phyloP scores from a whole-genome alignment of 1,140 invertebrate genomes.

The Eulimnadia texana region DNA sequence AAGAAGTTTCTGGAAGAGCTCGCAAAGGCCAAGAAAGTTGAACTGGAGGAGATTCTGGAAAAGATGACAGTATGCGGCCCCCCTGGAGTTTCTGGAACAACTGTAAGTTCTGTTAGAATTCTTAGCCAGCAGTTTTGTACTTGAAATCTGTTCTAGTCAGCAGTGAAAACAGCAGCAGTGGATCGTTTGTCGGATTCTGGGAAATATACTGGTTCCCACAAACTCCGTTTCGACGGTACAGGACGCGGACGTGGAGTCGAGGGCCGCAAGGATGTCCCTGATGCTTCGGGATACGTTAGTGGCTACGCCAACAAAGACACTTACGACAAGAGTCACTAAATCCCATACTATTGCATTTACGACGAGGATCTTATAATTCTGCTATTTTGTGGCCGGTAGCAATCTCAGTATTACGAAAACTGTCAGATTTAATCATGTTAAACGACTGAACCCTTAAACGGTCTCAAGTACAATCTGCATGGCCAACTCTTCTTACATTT shows the following conservation, averaged over 20 bases:
- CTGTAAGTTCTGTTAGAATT: slow-evolving; percentile 27
- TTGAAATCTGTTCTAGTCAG: slow-evolving; percentile 29
- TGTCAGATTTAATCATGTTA: no score
- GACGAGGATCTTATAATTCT: no score
- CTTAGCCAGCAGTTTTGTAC: not conserved
- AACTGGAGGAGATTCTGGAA: slow-evolving; percentile 53
- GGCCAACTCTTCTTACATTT: no score
- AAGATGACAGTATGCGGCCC: slow-evolving; percentile 61
- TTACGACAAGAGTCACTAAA: slow-evolving; percentile 12
- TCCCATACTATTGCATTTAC: no score
- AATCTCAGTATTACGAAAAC: no score
- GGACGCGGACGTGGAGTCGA: slow-evolving; percentile 80
- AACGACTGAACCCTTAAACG: no score
- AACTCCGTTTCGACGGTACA: slow-evolving; percentile 66
- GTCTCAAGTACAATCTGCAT: no score
- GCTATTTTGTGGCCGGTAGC: no score
- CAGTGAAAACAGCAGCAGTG: slow-evolving; percentile 53
- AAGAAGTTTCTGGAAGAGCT: slow-evolving; percentile 66
- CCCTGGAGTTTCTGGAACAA: slow-evolving; percentile 41
- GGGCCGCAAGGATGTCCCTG: slow-evolving; percentile 61
- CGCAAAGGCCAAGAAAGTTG: slow-evolving; percentile 61
- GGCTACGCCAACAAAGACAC: slow-evolving; percentile 76
- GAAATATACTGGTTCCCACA: slow-evolving; percentile 83
- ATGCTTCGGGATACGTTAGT: slow-evolving; percentile 69
- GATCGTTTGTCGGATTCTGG: slow-evolving; percentile 75